Evolutionary conservation across 2,113 vertebrate species (phyloP).

Genomic region (Carassius auratus): DNA sequence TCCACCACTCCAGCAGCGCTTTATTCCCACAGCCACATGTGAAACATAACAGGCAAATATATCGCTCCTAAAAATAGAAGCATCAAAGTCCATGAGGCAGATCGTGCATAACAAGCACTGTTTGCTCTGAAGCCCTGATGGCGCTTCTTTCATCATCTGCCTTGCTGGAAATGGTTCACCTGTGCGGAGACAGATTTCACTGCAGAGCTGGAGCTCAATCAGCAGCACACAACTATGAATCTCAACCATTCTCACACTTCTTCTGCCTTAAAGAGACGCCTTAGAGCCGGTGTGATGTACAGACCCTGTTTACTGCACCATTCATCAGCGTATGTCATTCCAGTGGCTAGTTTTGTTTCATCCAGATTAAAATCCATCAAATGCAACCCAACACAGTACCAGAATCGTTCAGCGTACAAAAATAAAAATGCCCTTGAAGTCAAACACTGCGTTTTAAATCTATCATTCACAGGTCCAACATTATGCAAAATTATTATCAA

Average conservation of each 20-base stretch:
- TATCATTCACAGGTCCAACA: too few species aligned
- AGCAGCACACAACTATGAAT: not conserved
- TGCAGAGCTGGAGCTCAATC: slow-evolving; percentile 3
- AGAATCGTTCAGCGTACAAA: not conserved
- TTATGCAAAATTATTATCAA: too few species aligned
- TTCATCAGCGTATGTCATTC: not conserved
- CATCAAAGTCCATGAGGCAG: slow-evolving; percentile 10
- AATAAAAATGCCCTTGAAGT: not conserved
- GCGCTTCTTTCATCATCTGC: slow-evolving; percentile 13
- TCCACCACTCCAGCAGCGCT: not conserved
- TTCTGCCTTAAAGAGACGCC: not conserved
- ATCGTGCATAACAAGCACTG: not conserved
- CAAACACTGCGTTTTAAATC: not conserved
- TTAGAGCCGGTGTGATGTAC: not conserved
- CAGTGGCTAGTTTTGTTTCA: not conserved
- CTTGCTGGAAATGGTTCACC: slow-evolving; percentile 9
- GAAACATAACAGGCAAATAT: slow-evolving; percentile 30
- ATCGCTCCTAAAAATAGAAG: slow-evolving; percentile 9
- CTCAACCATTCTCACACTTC: not conserved
- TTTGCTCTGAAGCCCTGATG: slow-evolving; percentile 35
- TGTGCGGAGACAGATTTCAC: not conserved
- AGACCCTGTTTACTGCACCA: not conserved
- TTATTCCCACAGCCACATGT: slow-evolving; percentile 10
- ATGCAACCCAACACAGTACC: not conserved
- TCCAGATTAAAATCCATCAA: not conserved